Conservation (phyloP, 2,888 invertebrate species). For the Diachrysia chrysitis region DNA sequence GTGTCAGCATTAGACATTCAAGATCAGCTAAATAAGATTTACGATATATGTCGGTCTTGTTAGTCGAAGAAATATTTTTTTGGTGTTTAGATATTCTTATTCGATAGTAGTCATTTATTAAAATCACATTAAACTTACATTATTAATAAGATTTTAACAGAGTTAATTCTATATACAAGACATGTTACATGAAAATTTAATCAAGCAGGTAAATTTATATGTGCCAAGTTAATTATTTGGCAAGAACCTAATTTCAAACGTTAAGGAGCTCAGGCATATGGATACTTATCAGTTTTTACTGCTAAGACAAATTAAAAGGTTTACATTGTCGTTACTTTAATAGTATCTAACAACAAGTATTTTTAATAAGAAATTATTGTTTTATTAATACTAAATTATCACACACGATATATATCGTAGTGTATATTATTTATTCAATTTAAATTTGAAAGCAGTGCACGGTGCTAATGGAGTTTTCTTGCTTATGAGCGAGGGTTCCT, state of each 20-base stretch:
- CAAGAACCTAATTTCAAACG: constrained; percentile 67
- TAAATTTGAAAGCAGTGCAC: not conserved
- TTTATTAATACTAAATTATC: not conserved
- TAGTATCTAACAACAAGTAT: not conserved
- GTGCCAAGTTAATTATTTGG: constrained; percentile 56
- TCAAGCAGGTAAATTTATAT: constrained; percentile 43
- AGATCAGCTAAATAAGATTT: constrained; percentile 70
- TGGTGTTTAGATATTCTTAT: too few species aligned
- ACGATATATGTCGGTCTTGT: constrained; percentile 54
- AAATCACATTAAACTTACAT: not conserved
- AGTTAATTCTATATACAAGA: not conserved
- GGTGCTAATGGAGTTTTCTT: not conserved
- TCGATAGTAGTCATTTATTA: not conserved
- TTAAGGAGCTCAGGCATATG: constrained; percentile 45
- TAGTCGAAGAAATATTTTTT: not conserved
- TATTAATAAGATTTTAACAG: not conserved
- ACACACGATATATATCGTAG: not conserved
- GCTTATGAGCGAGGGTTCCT: not conserved
- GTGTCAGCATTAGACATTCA: constrained; percentile 71
- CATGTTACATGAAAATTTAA: constrained; percentile 22
- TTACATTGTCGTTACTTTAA: not conserved
- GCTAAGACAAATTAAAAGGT: constrained; percentile 34
- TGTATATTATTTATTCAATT: too few species aligned
- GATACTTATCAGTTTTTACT: constrained; percentile 58
- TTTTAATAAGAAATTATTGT: not conserved